Evolutionary conservation across 2,113 vertebrate species (phyloP), one percentile per base, ranked within the genome.

Genomic region (Phoenicopterus ruber): DNA sequence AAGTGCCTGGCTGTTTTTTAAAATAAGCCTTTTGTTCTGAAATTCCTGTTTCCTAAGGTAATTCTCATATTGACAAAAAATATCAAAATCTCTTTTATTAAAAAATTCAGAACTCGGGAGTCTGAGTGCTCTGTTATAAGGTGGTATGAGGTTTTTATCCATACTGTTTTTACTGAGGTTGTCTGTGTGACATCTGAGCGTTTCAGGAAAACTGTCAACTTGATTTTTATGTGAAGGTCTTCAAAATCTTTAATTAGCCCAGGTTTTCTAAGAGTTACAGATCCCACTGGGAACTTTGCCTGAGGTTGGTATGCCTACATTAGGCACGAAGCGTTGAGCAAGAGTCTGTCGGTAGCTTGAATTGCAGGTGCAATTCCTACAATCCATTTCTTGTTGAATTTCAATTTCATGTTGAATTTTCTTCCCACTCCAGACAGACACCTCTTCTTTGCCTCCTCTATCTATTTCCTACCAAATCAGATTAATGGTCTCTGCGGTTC

Each of bases 51-150:
- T 90, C 93, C 82, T 80, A 36, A 50, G 71, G 66, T 63, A 61
- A 61, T 36, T 63, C 36, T 90, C 71, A 7, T 12, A n/a, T 17
- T 59, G 73, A 46, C 65, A 18, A 4, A 49, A 50, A 44, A 17
- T 20, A 32, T 9, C 15, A 34, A 66, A 54, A 29, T 9, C 24
- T 44, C 2, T 0, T 63, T 72, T 79, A 52, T 82, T 42, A 19
- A 92, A 31, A 12, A 9, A 18, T 26, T 40, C 5, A 10, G 72
- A 2, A 2, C 34, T 34, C 0, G 1, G 40, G 36, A 25, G 7
- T 13, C 1, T 1, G 46, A 11, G 20, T 0, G 49, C 49, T 65
- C 2, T 3, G 38, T 14, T 29, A 11, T 1, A 12, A 59, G 46
- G 63, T 20, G 50, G 16, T 6, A 3, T 2, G 34, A 57, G 55